phyloP scores from a whole-genome alignment of 2,113 vertebrate species.

The Lethenteron camtschaticum region DNA sequence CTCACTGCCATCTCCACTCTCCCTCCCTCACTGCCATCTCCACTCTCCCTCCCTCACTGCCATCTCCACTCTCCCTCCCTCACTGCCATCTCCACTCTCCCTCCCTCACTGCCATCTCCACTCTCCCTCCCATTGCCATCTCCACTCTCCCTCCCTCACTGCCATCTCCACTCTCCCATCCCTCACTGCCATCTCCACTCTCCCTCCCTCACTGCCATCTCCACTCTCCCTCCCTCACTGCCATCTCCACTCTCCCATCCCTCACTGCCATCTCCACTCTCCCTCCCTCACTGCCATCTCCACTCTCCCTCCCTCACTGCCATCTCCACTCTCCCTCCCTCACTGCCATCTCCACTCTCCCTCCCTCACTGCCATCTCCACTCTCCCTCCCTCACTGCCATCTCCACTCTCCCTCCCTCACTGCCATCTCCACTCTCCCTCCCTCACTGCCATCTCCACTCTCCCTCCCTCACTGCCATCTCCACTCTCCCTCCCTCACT shows the following conservation, averaged over 20 bases:
- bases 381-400: too few species aligned
- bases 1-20: too few species aligned
- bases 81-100: neutral
- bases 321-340: neutral
- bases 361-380: neutral
- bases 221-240: too few species aligned
- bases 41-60: neutral
- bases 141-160: neutral
- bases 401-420: too few species aligned
- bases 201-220: neutral
- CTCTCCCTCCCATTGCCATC: neutral
- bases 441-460: too few species aligned
- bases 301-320: neutral
- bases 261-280: neutral
- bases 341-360: neutral
- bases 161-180: neutral
- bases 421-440: too few species aligned
- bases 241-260: neutral
- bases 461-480: too few species aligned
- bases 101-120: neutral
- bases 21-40: neutral
- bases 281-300: neutral
- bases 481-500: too few species aligned
- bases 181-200: neutral
- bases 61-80: neutral